A percentile compares a stretch with the other conserved stretches of the same genome.
Evolutionary conservation across 2,888 invertebrate species (phyloP).

Genomic region (Phyto melanocephala): DNA sequence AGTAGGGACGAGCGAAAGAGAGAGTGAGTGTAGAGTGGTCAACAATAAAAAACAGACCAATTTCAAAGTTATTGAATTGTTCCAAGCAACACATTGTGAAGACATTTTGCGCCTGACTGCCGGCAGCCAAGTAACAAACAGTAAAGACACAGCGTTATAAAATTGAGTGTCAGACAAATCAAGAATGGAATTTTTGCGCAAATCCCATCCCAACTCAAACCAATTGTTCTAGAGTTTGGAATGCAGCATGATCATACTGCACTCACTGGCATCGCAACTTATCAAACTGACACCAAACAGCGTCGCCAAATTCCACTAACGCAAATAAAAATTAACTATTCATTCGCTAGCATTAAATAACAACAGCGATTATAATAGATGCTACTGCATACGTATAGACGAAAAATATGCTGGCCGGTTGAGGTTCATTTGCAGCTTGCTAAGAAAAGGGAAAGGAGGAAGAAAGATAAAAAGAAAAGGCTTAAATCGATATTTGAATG

Average conservation of each 20-base stretch:
- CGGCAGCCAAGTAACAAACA: constrained; percentile 26
- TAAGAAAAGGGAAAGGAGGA: not conserved
- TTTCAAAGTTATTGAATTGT: constrained; percentile 68
- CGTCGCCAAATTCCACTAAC: constrained; percentile 75
- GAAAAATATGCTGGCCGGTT: not conserved
- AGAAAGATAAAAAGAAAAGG: not conserved
- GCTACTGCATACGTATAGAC: not conserved
- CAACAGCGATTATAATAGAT: constrained; percentile 62
- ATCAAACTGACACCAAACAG: constrained; percentile 78
- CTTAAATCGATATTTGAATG: constrained; percentile 66
- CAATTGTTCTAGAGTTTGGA: constrained; percentile 66
- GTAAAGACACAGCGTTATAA: constrained; percentile 47
- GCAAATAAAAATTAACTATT: constrained; percentile 72
- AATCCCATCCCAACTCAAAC: constrained; percentile 60
- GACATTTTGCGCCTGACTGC: constrained; percentile 28
- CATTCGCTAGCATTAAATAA: constrained; percentile 53
- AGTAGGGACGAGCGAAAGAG: not conserved
- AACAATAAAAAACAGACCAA: constrained; percentile 54
- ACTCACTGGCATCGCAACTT: constrained; percentile 73
- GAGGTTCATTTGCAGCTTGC: constrained; percentile 42
- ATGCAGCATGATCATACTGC: constrained; percentile 61
- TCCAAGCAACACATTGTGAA: constrained; percentile 50
- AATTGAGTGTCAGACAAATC: constrained; percentile 69
- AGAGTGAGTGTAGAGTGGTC: constrained; percentile 28
- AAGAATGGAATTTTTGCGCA: constrained; percentile 68